These are phyloP conservation scores for Aegithalos caudatus DNA, from an alignment of 2,113 vertebrate genomes.

Conservation along the genomic window DNA sequence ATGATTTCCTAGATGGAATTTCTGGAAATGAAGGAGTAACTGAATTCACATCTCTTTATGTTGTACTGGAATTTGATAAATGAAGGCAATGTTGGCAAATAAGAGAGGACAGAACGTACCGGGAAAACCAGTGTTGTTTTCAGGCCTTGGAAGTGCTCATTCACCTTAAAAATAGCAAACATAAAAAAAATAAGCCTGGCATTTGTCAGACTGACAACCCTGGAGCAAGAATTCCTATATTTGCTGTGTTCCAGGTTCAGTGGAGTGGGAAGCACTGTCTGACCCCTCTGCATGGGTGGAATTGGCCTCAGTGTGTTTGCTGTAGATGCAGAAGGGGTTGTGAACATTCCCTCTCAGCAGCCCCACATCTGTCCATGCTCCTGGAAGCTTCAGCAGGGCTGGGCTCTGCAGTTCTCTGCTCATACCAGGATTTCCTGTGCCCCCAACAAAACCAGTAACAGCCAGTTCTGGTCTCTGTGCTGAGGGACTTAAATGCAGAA, in stretches of 20 bases:
- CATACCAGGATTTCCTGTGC: accelerated
- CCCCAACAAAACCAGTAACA: not conserved
- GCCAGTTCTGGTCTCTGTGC: not conserved
- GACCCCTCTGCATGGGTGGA: not conserved
- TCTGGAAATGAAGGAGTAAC: not conserved
- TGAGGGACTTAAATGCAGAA: not conserved
- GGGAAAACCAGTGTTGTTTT: not conserved
- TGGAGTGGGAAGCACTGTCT: not conserved
- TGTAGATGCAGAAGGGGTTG: not conserved
- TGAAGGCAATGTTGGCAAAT: not conserved
- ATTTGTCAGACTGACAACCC: not conserved
- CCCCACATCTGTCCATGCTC: not conserved
- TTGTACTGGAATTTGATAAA: not conserved
- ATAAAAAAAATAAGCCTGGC: not conserved
- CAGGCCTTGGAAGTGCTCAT: not conserved
- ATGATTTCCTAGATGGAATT: not conserved
- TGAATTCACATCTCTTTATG: not conserved
- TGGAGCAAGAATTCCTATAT: not conserved
- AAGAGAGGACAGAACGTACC: not conserved
- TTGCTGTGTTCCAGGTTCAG: not conserved
- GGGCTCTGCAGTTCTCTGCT: not conserved
- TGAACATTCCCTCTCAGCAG: not conserved
- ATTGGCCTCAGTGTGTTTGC: not conserved
- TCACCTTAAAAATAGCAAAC: not conserved
- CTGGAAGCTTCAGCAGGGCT: not conserved